Conservation (phyloP, 2,797 vertebrate species). For the Tenualosa ilisha region DNA sequence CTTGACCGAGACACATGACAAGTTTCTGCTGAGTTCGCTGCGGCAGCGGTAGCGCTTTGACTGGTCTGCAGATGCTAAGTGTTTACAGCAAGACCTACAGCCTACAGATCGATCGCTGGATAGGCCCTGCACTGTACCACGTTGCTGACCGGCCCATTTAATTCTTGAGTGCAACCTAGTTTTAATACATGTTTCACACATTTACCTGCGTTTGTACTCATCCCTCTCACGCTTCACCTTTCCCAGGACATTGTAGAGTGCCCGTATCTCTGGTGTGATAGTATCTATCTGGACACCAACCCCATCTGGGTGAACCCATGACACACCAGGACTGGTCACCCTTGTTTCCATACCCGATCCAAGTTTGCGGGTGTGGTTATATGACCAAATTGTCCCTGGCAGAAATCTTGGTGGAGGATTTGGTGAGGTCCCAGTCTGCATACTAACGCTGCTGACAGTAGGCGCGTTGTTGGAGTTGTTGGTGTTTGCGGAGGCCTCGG, state of each 20-base stretch:
- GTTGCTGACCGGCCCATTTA: background rate
- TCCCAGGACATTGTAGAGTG: constrained; percentile 95
- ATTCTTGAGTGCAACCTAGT: background rate
- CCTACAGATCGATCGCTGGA: background rate
- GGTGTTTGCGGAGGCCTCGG: constrained; percentile 64
- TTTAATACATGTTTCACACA: constrained; percentile 2
- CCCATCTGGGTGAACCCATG: constrained; percentile 92
- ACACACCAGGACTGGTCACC: constrained; percentile 87
- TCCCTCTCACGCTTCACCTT: constrained; percentile 97
- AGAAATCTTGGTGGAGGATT: constrained; percentile 81
- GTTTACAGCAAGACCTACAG: constrained; percentile 6
- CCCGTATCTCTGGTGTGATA: constrained; percentile 94
- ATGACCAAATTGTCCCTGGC: constrained; percentile 94
- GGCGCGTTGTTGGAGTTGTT: constrained; percentile 62
- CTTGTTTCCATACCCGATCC: constrained; percentile 81
- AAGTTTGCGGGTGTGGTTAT: constrained; percentile 85
- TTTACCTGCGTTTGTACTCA: constrained; percentile 96
- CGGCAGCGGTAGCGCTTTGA: constrained; percentile 12
- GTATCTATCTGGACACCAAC: constrained; percentile 97
- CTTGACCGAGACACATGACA: constrained; percentile 46
- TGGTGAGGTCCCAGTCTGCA: constrained; percentile 52
- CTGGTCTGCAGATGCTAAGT: constrained; percentile 18
- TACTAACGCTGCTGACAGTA: constrained; percentile 52
- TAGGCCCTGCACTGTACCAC: background rate
- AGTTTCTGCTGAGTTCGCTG: constrained; percentile 61